Evolutionary conservation across 1,140 invertebrate genomes (phyloP).

Genomic region (Aphaenogaster ashmeadi): DNA sequence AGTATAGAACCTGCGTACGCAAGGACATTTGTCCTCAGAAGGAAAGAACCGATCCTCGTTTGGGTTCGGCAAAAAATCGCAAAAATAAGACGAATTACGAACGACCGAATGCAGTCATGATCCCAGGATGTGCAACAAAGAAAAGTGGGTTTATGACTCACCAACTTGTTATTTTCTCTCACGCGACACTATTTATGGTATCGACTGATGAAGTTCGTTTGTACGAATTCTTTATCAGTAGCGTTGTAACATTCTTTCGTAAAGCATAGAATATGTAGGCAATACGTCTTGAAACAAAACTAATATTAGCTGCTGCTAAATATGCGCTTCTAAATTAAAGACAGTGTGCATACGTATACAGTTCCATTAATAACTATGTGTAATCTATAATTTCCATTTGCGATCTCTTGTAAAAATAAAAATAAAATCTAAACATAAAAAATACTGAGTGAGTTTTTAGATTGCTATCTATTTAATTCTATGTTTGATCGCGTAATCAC

Average conservation of each 20-base stretch:
- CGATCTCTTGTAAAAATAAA: neutral
- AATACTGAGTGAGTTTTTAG: neutral
- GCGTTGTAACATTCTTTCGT: neutral
- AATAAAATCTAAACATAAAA: neutral
- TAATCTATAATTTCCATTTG: neutral
- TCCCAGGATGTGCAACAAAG: constrained; percentile 45
- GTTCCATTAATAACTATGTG: neutral
- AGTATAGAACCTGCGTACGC: constrained; percentile 78
- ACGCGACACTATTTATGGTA: constrained; percentile 20
- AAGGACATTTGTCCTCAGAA: constrained; percentile 68
- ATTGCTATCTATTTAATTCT: neutral
- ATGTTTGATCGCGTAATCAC: neutral
- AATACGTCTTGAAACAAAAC: neutral
- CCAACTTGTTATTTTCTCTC: constrained; percentile 27
- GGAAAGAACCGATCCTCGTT: constrained; percentile 33
- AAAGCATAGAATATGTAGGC: neutral
- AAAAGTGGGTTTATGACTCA: constrained; percentile 58
- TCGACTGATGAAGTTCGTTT: neutral
- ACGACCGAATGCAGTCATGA: neutral
- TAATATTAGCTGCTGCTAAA: neutral
- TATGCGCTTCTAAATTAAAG: neutral
- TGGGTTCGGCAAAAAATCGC: constrained; percentile 29
- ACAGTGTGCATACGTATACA: neutral
- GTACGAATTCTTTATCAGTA: neutral
- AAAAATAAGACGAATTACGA: constrained; percentile 21